Conservation (phyloP, 2,888 invertebrate species). For the Dorcus hopei region DNA sequence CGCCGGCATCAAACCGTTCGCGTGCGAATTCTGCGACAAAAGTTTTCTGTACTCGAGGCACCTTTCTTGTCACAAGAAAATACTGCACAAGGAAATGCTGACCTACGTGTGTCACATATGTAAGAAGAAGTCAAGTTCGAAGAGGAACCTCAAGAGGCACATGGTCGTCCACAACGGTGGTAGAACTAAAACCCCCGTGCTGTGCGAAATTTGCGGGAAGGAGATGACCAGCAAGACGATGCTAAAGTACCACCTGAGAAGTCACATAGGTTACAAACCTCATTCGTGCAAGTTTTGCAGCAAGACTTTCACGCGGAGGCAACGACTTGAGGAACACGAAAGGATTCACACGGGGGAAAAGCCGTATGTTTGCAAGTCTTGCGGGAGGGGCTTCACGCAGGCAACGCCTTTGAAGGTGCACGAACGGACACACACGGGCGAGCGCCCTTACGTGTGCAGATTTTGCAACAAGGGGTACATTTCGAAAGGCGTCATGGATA, state of each 20-base stretch:
- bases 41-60: constrained; percentile 12
- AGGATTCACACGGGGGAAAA: constrained; percentile 41
- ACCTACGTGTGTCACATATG: constrained; percentile 46
- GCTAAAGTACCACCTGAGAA: constrained; percentile 48
- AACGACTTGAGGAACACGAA: constrained; percentile 41
- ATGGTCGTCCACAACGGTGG: constrained; percentile 33
- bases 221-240: constrained; percentile 53
- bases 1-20: constrained; percentile 36
- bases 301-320: constrained; percentile 44
- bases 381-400: constrained; percentile 62
- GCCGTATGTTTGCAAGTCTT: constrained; percentile 54
- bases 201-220: constrained; percentile 58
- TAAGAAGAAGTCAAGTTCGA: constrained; percentile 44
- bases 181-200: constrained; percentile 48
- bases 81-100: constrained; percentile 32
- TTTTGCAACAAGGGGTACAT: constrained; percentile 61
- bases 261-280: constrained; percentile 44
- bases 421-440: constrained; percentile 62
- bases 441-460: constrained; percentile 58
- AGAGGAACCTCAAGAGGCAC: constrained; percentile 45
- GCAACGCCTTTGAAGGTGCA: constrained; percentile 62
- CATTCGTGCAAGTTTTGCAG: constrained; percentile 44
- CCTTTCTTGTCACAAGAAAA: constrained; percentile 23
- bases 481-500: constrained; percentile 60
- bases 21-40: constrained; percentile 39